phyloP scores from a whole-genome alignment of 2,888 invertebrate genomes.

The Tenthredo livida region DNA sequence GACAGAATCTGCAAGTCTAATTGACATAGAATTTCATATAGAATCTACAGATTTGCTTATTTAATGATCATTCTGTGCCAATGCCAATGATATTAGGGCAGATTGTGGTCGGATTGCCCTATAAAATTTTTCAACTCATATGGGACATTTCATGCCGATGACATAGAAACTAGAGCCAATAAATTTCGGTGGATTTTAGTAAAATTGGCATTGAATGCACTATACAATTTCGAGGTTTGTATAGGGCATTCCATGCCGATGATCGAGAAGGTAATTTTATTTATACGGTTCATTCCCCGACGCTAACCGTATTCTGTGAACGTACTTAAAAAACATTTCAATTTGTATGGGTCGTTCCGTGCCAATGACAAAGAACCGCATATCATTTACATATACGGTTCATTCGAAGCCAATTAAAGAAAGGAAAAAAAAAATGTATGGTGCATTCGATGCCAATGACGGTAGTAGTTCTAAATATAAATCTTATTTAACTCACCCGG shows the following conservation, averaged over 20 bases:
- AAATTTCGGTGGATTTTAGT: neutral
- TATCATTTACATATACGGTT: neutral
- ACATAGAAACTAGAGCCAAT: neutral
- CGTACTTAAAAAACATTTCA: neutral
- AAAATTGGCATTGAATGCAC: neutral
- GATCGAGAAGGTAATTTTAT: neutral
- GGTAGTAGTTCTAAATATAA: neutral
- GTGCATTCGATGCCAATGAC: neutral
- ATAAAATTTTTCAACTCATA: neutral
- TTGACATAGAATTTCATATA: neutral
- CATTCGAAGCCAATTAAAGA: neutral
- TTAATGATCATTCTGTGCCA: neutral
- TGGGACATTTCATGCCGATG: neutral
- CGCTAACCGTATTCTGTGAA: neutral
- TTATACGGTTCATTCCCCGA: neutral
- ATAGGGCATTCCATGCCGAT: neutral
- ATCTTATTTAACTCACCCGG: conserved; percentile 80
- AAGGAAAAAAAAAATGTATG: neutral
- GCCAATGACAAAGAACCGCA: neutral
- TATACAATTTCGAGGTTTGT: neutral
- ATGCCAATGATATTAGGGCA: neutral
- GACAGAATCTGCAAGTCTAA: conserved; percentile 3
- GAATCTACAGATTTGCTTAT: neutral
- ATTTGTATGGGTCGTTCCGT: neutral
- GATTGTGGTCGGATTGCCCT: neutral